Base-by-base conservation (phyloP, 2,888 invertebrate genomes). In the Cabera pusaria region DNA sequence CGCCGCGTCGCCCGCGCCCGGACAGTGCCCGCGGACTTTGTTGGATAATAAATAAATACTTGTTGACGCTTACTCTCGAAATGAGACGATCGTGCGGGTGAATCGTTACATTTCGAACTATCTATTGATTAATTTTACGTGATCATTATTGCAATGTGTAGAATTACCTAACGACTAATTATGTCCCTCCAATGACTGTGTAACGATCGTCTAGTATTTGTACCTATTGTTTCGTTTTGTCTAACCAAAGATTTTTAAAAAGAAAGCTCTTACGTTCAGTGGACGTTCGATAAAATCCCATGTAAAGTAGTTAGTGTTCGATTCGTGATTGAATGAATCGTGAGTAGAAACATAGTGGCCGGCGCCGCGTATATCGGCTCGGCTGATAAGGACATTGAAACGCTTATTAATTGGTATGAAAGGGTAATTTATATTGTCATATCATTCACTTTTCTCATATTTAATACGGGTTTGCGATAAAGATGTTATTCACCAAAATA, bases 341-440 rank as follows among this genome's bases (percentile, higher is more conserved):
- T 86, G 84, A 83, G 79, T 87, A 86, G 85, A 47, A 67, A 75
- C n/a, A 64, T 84, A 86, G 85, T 68, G 63, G 79, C 76, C 81
- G 83, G 62, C 56, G 69, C 76, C 79, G 81, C 62, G 55, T 72
- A 63, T 76, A 77, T 71, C 76, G 84, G 80, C 61, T 72, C 78
- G 84, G 74, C 78, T 82, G 77, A 71, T 88, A 87, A 87, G 88
- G 81, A 87, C 86, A 88, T 88, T 88, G 88, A 88, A 88, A 88
- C 88, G 88, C 88, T 88, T 88, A 88, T 88, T 88, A 88, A 87
- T 88, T 87, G 88, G 88, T 88, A 88, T 88, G 88, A 88, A 88
- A 88, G 88, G 88, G 88, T 88, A 88, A 88, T 87, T 88, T 87
- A 87, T 88, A 88, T 86, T 86, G 87, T 88, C 88, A 88, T 88